Percentiles rank a stretch among this genome's conserved stretches.
Evolutionary conservation across 1,140 invertebrate species (phyloP).

Genomic region (Lepidurus packardi): DNA sequence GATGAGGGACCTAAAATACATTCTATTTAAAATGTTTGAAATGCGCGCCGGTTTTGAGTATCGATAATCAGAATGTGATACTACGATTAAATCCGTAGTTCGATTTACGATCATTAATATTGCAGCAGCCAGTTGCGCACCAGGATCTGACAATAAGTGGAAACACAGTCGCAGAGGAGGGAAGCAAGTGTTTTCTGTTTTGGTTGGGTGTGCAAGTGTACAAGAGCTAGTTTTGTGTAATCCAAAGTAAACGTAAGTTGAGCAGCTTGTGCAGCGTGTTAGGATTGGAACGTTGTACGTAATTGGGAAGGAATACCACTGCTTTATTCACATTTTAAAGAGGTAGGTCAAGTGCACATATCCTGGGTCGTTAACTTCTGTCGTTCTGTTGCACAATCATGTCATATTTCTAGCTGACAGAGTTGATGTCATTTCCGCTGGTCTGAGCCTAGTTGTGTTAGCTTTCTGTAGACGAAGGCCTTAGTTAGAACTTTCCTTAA

Average conservation of each 20-base stretch:
- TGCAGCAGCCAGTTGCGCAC: slow-evolving; percentile 9
- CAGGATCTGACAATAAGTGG: background rate
- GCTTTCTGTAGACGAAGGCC: no score
- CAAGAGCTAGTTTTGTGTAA: background rate
- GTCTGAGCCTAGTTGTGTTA: background rate
- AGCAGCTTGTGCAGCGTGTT: background rate
- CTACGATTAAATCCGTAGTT: no score
- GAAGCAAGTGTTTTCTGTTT: background rate
- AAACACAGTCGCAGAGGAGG: no score
- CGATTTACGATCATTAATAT: background rate
- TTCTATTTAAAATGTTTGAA: no score
- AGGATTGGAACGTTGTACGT: background rate
- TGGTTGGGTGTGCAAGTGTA: background rate
- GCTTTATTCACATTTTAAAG: background rate
- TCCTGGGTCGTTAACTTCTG: background rate
- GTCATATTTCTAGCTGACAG: background rate
- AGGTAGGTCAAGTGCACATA: background rate
- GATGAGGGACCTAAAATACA: no score
- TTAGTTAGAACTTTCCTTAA: no score
- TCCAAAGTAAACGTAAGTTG: background rate
- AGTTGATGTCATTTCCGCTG: background rate
- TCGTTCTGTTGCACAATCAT: background rate
- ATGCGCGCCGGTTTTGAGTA: no score
- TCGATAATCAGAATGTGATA: no score
- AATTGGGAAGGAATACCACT: background rate